Evolutionary conservation across 1,140 invertebrate genomes (phyloP).

Genomic region (Bombus superbus): DNA sequence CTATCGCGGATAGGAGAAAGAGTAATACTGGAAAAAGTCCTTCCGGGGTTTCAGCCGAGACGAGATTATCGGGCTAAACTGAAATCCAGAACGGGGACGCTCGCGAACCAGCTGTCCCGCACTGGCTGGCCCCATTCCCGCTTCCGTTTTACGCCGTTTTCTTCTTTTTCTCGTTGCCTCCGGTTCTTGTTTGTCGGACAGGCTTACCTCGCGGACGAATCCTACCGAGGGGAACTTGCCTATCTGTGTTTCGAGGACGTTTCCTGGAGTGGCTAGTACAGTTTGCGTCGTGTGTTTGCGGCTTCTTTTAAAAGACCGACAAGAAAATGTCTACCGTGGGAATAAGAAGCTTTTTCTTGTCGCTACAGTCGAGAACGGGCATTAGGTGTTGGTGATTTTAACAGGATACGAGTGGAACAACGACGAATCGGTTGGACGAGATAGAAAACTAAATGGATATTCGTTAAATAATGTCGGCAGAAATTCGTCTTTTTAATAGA

Average conservation of each 20-base stretch:
- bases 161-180: neutral
- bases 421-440: neutral
- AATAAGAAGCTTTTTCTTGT: no score
- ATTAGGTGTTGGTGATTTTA: neutral
- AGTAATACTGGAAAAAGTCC: slow-evolving; percentile 47
- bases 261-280: neutral
- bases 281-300: neutral
- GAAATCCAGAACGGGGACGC: slow-evolving; percentile 60
- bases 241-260: neutral
- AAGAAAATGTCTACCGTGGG: neutral
- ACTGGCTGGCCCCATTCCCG: slow-evolving; percentile 24
- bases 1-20: slow-evolving; percentile 13
- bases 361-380: no score
- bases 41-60: slow-evolving; percentile 51
- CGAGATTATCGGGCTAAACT: slow-evolving; percentile 68
- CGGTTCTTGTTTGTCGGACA: slow-evolving; percentile 8
- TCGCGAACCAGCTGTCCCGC: slow-evolving; percentile 47
- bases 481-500: neutral
- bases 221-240: neutral
- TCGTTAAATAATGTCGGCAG: neutral
- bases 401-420: neutral
- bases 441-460: neutral
- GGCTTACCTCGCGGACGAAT: slow-evolving; percentile 8
- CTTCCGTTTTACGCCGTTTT: slow-evolving; percentile 7
- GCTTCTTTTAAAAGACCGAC: neutral